Base-by-base conservation (phyloP, 2,797 vertebrate genomes). In the Onychomys torridus region DNA sequence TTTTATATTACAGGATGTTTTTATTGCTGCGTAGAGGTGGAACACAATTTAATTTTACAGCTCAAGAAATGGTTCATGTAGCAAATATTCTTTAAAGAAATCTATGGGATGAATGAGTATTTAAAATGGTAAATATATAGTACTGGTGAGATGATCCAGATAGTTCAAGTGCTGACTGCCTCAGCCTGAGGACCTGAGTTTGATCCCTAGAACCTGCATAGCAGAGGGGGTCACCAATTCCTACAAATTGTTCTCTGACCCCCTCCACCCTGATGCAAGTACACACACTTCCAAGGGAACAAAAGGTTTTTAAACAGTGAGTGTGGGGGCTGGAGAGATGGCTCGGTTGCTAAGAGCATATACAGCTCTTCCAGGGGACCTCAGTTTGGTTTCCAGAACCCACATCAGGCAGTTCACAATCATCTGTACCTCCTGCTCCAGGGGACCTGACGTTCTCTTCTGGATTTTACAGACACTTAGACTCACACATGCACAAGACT, bases 1-100 rank as follows among this genome's bases (percentile, higher is more conserved):
- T 96, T 89, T 97, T 95, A 94, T 75, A 61, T 96, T 88, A 88
- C 67, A 77, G 32, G 67, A 96, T 43, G 2, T 93, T 97, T 97
- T 90, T 86, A 94, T 89, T 89, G 65, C 81, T 57, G 55, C 65
- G 90, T 94, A 69, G 77, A 92, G 55, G 78, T 94, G 40, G 65
- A 95, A 82, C 19, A 6, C 71, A 84, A 82, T 89, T 95, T 95
- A 86, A 85, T 96, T 96, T 94, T 93, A 92, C 43, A 96, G 84
- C 87, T 95, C 89, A 61, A 95, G 82, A 82, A 94, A 85, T 2
- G 52, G 78, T 81, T 91, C 93, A 61, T 61, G 29, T 57, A 75
- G n/a, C 86, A 93, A 97, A 96, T 88, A 85, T 34, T 94, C 88
- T 85, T 96, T 40, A 63, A 84, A 88, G 94, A 94, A 90, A 86